Evolutionary conservation across 2,888 invertebrate species (phyloP), one percentile per base, ranked within the genome.

Genomic region (Brachyptera putata): DNA sequence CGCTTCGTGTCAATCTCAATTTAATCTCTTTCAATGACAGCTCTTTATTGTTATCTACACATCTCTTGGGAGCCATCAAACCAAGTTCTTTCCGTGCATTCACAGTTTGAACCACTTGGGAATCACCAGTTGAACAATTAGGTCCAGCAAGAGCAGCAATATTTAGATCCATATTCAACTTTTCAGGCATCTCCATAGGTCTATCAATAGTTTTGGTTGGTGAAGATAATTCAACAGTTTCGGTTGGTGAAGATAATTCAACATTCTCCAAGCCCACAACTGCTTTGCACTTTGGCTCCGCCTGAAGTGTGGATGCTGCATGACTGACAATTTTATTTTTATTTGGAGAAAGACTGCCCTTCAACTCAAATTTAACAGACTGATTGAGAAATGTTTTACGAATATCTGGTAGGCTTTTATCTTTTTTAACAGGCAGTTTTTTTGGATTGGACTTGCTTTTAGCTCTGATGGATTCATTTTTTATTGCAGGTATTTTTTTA

Each of bases 11-110:
- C 63, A 91, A 75, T 71, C 80, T 86, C 59, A 80, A 81, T 69
- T 83, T 84, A 11, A 91, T 83, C 66, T 89, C 86, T 24, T 83
- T 84, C 55, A 89, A 76, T 64, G 82, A 84, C 43, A 87, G 74
- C 63, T 88, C 85, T 68, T 83, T 36, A 18, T 34, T 36, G 18
- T 2, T 21, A 50, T 26, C 34, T 3, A 13, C 5, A n/a, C 22
- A 13, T 50, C 25, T 57, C 24, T 49, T 55, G 22, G 62, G 62
- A 7, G 60, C 46, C 60, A 57, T 46, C 21, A 60, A 48, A 18
- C 60, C 60, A 14, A 57, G 25, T 21, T 60, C 60, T 34, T 34
- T 60, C 41, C 55, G 41, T 21, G 57, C 53, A 48, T 56, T 50
- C 16, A 9, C 22, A 46, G 56, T 36, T 24, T 24, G 46, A 14